These are phyloP conservation scores for Tanypteryx hageni DNA, from an alignment of 2,888 invertebrate genomes.

Conservation along the genomic window DNA sequence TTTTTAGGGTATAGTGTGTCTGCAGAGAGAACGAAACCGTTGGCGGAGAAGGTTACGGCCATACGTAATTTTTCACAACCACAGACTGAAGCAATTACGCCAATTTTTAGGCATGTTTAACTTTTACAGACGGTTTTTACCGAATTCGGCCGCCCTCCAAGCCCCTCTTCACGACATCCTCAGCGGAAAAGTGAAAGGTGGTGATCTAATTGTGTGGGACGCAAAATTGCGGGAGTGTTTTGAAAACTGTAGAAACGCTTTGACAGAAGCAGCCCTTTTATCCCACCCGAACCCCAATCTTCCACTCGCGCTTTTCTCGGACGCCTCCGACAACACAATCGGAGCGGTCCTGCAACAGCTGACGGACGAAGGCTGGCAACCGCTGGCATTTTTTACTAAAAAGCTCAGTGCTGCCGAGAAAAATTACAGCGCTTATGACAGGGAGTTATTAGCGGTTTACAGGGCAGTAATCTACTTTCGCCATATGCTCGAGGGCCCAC, in stretches of 20 bases:
- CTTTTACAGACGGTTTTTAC: constrained; percentile 1
- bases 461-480: no score
- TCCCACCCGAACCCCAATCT: background rate
- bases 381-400: no score
- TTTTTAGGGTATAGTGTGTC: constrained; percentile 10
- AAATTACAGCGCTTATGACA: no score
- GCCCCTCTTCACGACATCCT: background rate
- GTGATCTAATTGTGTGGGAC: background rate
- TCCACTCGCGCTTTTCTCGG: no score
- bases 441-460: no score
- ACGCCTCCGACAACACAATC: constrained; percentile 69
- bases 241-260: background rate
- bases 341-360: constrained; percentile 70
- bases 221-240: background rate
- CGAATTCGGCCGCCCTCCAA: background rate
- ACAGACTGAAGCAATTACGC: background rate
- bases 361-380: constrained; percentile 67
- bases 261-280: background rate
- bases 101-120: background rate
- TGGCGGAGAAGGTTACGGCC: background rate
- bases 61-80: background rate
- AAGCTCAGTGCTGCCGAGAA: no score
- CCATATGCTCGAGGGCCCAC: no score
- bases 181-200: background rate
- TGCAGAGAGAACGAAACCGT: background rate